phyloP scores from a whole-genome alignment of 1,140 invertebrate genomes.

The Phortica variegata region DNA sequence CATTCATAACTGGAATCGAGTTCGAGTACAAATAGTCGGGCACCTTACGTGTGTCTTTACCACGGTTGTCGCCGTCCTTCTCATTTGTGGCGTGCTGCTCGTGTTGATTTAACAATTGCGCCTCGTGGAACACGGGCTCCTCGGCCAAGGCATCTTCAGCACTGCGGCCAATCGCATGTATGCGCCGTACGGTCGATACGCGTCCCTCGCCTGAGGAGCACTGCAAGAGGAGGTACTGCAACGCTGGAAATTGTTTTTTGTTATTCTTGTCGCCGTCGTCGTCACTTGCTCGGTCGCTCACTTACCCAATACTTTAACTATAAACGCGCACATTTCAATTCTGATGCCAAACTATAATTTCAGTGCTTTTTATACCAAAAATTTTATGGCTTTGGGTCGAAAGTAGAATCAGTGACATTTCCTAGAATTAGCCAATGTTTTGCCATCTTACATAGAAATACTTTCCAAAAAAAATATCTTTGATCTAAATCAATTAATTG shows the following conservation, averaged over 20 bases:
- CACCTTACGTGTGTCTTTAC: constrained; percentile 41
- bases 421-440: constrained; percentile 25
- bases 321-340: too few species aligned
- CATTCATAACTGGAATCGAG: constrained; percentile 42
- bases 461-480: too few species aligned
- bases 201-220: not conserved
- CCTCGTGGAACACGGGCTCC: constrained; percentile 29
- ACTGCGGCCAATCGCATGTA: constrained; percentile 20
- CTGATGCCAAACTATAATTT: too few species aligned
- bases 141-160: constrained; percentile 7
- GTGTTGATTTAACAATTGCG: constrained; percentile 21
- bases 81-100: constrained; percentile 13
- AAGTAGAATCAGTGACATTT: too few species aligned
- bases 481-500: too few species aligned
- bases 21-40: constrained; percentile 48
- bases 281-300: not conserved
- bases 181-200: constrained; percentile 2
- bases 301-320: constrained; percentile 13
- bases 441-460: too few species aligned
- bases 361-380: not conserved
- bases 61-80: constrained; percentile 5
- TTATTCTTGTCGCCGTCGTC: too few species aligned
- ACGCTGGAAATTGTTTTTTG: not conserved
- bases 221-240: not conserved
- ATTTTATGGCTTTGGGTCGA: too few species aligned